Evolutionary conservation across 2,888 invertebrate species (phyloP).

Genomic region (Clusia tigrina): DNA sequence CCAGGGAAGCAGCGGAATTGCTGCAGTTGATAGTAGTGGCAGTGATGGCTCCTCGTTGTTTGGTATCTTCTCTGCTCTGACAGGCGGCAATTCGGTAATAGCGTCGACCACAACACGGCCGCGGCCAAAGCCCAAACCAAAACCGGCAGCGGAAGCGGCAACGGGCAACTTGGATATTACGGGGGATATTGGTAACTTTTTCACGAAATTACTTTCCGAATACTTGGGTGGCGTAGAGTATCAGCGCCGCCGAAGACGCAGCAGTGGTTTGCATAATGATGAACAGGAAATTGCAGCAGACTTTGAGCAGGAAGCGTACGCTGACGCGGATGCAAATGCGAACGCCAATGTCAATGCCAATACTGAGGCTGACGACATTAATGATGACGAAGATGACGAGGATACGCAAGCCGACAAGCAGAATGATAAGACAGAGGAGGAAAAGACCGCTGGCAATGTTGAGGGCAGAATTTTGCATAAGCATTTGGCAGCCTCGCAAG

Average conservation of each 20-base stretch:
- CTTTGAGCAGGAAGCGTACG: constrained; percentile 42
- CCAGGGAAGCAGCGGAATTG: constrained; percentile 30
- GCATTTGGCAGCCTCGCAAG: constrained; percentile 20
- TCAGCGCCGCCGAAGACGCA: constrained; percentile 44
- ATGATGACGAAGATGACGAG: constrained; percentile 48
- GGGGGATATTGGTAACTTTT: constrained; percentile 58
- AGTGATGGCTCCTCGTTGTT: constrained; percentile 45
- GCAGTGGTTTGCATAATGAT: constrained; percentile 12
- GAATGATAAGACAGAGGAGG: constrained; percentile 49
- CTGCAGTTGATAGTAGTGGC: not conserved
- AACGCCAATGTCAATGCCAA: not conserved
- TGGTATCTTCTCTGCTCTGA: constrained; percentile 53
- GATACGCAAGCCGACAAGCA: constrained; percentile 45
- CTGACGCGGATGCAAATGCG: constrained; percentile 27
- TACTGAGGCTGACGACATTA: constrained; percentile 44
- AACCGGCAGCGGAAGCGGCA: constrained; percentile 42
- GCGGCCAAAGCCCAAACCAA: constrained; percentile 41
- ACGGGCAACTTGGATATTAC: constrained; percentile 44
- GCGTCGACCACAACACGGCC: constrained; percentile 44
- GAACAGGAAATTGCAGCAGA: constrained; percentile 44
- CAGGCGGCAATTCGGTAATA: constrained; percentile 43
- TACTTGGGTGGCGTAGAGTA: constrained; percentile 55
- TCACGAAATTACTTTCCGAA: constrained; percentile 57
- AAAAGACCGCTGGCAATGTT: constrained; percentile 40
- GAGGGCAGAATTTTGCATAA: constrained; percentile 48